Evolutionary conservation across 2,888 invertebrate genomes (phyloP), one percentile per base, ranked within the genome.

Genomic region (Drosophila fulvimacula): DNA sequence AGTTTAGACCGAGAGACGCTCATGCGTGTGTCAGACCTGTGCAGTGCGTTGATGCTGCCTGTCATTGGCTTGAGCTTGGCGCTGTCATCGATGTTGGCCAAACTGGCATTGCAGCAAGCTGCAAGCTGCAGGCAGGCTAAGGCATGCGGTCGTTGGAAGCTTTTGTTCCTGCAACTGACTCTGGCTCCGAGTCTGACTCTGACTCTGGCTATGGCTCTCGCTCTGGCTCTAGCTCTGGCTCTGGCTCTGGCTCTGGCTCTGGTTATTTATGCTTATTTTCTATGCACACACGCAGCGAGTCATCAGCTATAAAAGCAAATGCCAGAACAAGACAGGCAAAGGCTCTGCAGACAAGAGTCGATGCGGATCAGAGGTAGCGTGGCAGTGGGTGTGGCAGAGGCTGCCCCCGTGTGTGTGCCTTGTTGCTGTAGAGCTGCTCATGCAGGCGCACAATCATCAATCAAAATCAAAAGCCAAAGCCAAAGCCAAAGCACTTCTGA

Each of bases 381-480:
- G 24, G 39, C 4, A 13, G 11, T 24, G 42, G 6, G 6, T 34
- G 39, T 38, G 48, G 24, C 4, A 17, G 34, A 9, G 32, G 19
- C 36, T n/a, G 39, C 7, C 6, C 24, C n/a, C 21, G n/a, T 44
- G 46, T 39, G 15, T 13, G 41, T 53, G 48, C 64, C 52, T 65
- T 76, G 75, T 68, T 73, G 71, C n/a, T n/a, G n/a, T n/a, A n/a
- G 56, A 65, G 76, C 53, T 76, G 80, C 68, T 78, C 76, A 69
- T 72, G 69, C 83, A 71, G 76, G 71, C 81, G 72, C 77, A 81
- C 83, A 88, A 87, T 89, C 89, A 92, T 92, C 92, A 92, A 91
- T 92, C 92, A 92, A 91, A 90, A 89, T 91, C 89, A 91, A 90
- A 90, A 86, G 90, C 88, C 83, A 91, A 90, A 86, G 90, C 88